These are phyloP conservation scores for Geotrupes spiniger DNA, from an alignment of 2,888 invertebrate genomes.

Conservation along the genomic window DNA sequence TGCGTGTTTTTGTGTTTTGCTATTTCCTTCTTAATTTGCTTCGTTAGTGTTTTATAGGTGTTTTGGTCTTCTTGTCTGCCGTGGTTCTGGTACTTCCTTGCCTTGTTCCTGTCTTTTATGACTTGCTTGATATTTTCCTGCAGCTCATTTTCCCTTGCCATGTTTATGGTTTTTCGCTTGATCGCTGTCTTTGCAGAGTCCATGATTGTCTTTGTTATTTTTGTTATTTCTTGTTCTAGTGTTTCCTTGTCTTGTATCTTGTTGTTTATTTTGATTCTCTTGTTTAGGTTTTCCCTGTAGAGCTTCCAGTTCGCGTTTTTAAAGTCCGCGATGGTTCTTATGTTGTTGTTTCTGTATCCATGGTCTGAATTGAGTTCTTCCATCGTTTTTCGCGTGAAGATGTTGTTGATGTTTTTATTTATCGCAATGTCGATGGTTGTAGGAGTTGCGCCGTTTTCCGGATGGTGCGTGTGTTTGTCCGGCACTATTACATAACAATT, in stretches of 20 bases:
- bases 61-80: too few relatives aligned
- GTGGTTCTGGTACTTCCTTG: too few relatives aligned
- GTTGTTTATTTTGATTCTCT: constrained; percentile 8
- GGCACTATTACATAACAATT: constrained; percentile 8
- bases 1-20: not conserved
- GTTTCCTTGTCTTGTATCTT: not conserved
- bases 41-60: too few relatives aligned
- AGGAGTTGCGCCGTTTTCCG: constrained; percentile 17
- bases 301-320: constrained; percentile 7
- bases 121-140: too few relatives aligned
- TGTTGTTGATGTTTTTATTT: constrained; percentile 12
- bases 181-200: too few relatives aligned
- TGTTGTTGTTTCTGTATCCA: not conserved
- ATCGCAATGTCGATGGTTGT: constrained; percentile 21
- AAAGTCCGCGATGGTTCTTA: constrained; percentile 1
- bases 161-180: too few relatives aligned
- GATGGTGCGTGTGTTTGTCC: too few relatives aligned
- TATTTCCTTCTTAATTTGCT: too few relatives aligned
- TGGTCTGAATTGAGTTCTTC: too few relatives aligned
- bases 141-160: not conserved
- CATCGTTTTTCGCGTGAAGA: not conserved
- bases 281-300: not conserved
- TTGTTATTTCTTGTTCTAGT: not conserved
- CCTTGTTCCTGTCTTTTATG: too few relatives aligned
- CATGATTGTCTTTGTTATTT: too few relatives aligned